phyloP scores from a whole-genome alignment of 2,888 invertebrate genomes.

The Venustoraphidia nigricollis region DNA sequence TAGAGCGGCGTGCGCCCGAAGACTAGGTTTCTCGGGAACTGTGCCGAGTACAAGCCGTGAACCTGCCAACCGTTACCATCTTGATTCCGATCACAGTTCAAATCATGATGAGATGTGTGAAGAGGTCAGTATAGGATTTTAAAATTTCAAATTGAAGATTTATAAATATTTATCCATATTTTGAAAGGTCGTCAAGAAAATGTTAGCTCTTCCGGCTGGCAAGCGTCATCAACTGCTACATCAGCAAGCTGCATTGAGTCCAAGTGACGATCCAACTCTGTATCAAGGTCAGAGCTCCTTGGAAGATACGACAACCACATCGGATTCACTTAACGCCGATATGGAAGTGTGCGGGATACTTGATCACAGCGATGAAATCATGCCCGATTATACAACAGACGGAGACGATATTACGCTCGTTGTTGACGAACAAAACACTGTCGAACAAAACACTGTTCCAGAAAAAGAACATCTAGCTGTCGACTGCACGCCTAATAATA shows the following conservation, averaged over 20 bases:
- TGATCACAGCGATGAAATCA: slow-evolving; percentile 16
- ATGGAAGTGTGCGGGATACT: slow-evolving; percentile 32
- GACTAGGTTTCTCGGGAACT: slow-evolving; percentile 22
- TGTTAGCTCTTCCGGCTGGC: slow-evolving; percentile 25
- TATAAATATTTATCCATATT: too few species aligned
- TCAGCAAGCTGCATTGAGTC: slow-evolving; percentile 11
- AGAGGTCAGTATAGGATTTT: slow-evolving; percentile 16
- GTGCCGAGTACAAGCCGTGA: slow-evolving; percentile 24
- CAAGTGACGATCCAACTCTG: slow-evolving; percentile 10
- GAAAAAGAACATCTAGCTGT: too few species aligned
- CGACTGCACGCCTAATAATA: too few species aligned
- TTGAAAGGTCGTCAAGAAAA: slow-evolving; percentile 20
- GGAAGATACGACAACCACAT: slow-evolving; percentile 28
- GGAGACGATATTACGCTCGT: too few species aligned
- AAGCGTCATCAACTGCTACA: slow-evolving; percentile 24
- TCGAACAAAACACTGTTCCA: too few species aligned
- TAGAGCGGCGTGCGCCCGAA: slow-evolving; percentile 27
- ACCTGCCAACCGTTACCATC: slow-evolving; percentile 25
- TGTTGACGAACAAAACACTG: too few species aligned
- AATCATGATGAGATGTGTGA: slow-evolving; percentile 35
- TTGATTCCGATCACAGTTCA: slow-evolving; percentile 35
- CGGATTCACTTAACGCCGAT: slow-evolving; percentile 33
- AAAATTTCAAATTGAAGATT: too few species aligned
- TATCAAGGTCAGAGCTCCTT: slow-evolving; percentile 30
- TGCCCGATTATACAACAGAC: too few species aligned